phyloP scores from a whole-genome alignment of 2,113 vertebrate species.

The Daboia siamensis region DNA sequence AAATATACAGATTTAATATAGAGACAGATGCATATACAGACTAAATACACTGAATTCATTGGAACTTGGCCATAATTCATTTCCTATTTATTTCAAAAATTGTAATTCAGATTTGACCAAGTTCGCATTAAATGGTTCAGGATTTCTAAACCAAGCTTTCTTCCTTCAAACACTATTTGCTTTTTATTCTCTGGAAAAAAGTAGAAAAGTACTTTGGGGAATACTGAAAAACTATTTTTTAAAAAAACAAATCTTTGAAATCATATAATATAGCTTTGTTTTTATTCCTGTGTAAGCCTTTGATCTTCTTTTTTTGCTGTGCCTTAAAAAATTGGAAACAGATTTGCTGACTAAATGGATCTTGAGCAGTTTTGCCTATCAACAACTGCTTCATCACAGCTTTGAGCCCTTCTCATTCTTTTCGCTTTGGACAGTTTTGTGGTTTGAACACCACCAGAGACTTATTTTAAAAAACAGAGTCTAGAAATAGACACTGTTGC shows the following conservation, averaged over 20 bases:
- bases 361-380: conserved; percentile 39
- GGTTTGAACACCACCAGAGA: conserved; percentile 30
- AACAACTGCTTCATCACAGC: conserved; percentile 45
- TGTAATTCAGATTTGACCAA: neutral
- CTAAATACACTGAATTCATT: neutral
- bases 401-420: conserved; percentile 45
- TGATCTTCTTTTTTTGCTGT: conserved; percentile 37
- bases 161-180: conserved; percentile 10
- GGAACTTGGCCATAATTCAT: neutral
- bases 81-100: neutral
- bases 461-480: conserved; percentile 28
- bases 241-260: conserved; percentile 33
- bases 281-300: conserved; percentile 44
- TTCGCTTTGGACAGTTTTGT: conserved; percentile 43
- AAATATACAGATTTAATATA: no score
- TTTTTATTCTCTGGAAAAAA: conserved; percentile 19
- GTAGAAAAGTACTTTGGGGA: conserved; percentile 32
- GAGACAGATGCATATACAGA: neutral
- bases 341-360: conserved; percentile 54
- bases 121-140: no score
- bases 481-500: conserved; percentile 37
- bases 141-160: conserved; percentile 20
- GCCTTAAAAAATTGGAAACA: conserved; percentile 67
- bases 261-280: conserved; percentile 51
- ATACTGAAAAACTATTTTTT: conserved; percentile 22